These are phyloP conservation scores for Endotricha flammealis DNA, from an alignment of 2,888 invertebrate genomes.

Conservation along the genomic window DNA sequence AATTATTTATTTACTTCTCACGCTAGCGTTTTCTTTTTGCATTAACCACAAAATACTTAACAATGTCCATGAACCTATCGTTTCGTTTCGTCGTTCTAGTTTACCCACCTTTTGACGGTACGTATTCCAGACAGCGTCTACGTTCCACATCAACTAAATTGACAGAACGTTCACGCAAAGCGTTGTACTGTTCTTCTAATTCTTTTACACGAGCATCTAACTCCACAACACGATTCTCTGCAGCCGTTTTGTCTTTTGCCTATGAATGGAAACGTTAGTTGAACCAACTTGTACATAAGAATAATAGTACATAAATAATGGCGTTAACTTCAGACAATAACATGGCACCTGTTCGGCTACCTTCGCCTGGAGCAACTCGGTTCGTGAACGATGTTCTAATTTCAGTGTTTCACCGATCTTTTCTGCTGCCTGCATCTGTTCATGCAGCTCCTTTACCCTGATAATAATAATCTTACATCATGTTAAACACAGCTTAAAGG, in stretches of 20 bases:
- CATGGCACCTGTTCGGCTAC: slow-evolving; percentile 57
- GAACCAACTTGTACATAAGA: not conserved
- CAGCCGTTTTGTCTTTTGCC: slow-evolving; percentile 41
- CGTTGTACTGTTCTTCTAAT: slow-evolving; percentile 39
- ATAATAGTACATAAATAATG: not conserved
- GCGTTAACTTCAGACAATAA: slow-evolving; percentile 19
- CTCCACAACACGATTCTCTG: slow-evolving; percentile 35
- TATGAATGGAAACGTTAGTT: slow-evolving; percentile 22
- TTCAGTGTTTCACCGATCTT: slow-evolving; percentile 30
- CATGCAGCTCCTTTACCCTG: slow-evolving; percentile 63
- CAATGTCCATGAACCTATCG: too few relatives aligned
- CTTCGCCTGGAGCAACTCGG: slow-evolving; percentile 52
- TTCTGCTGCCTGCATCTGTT: slow-evolving; percentile 43
- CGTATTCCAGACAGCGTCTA: slow-evolving; percentile 48
- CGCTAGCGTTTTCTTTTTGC: too few relatives aligned
- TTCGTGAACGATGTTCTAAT: slow-evolving; percentile 34
- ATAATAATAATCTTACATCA: too few relatives aligned
- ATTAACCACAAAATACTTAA: too few relatives aligned
- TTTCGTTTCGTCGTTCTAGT: slow-evolving; percentile 2
- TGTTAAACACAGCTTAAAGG: too few relatives aligned
- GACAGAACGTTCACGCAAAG: slow-evolving; percentile 46
- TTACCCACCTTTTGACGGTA: slow-evolving; percentile 53
- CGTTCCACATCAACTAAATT: slow-evolving; percentile 52
- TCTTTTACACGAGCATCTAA: slow-evolving; percentile 45
- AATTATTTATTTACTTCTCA: too few relatives aligned